Evolutionary conservation across 2,797 vertebrate genomes (phyloP).

Genomic region (Urosaurus nigricauda): DNA sequence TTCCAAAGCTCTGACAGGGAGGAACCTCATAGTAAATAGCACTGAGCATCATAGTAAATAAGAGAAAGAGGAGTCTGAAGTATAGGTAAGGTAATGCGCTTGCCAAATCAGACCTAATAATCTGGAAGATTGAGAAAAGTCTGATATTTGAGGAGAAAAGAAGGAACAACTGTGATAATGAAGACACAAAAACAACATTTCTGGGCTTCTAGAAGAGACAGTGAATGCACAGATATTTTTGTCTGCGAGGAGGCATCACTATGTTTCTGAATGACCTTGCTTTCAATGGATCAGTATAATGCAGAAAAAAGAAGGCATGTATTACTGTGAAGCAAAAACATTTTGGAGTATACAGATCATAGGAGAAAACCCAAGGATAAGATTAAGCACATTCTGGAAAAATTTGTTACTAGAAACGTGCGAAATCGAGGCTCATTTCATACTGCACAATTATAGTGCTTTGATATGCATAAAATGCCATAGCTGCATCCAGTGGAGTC

Average conservation of each 20-base stretch:
- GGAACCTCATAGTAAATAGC: neutral
- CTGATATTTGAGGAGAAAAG: neutral
- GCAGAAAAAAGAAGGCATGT: accelerated
- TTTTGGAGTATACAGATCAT: slow-evolving; percentile 11
- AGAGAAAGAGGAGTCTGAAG: neutral
- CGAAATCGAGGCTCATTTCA: slow-evolving; percentile 31
- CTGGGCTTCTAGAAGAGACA: neutral
- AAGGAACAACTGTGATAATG: neutral
- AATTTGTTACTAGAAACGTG: slow-evolving; percentile 32
- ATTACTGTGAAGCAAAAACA: neutral
- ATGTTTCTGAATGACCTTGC: neutral
- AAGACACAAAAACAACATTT: neutral
- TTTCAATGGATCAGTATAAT: neutral
- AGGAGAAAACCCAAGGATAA: slow-evolving; percentile 40
- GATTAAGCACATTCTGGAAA: slow-evolving; percentile 31
- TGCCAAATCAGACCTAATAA: neutral
- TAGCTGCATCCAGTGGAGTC: too few relatives aligned
- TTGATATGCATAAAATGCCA: too few relatives aligned
- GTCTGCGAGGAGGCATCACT: neutral
- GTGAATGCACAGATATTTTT: neutral
- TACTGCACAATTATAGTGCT: too few relatives aligned
- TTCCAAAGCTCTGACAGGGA: too few relatives aligned
- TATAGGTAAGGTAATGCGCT: neutral
- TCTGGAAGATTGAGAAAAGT: neutral
- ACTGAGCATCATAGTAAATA: neutral